A percentile compares a stretch with the other conserved stretches of the same genome.
These are phyloP conservation scores for Eufriesea mexicana DNA, from an alignment of 1,140 invertebrate species.

Conservation along the genomic window DNA sequence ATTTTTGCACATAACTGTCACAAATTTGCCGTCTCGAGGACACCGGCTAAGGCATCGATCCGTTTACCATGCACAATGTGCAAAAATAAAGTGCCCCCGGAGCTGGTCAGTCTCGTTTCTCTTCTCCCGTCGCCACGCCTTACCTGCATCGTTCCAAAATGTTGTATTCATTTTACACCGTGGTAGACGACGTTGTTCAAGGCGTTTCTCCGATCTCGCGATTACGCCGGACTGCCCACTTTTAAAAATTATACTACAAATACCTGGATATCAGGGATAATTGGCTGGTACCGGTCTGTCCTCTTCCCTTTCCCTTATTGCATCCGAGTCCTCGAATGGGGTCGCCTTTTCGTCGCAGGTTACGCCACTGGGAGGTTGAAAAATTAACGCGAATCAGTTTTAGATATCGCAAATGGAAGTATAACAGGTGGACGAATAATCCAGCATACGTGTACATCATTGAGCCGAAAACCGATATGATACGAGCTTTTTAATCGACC, in stretches of 20 bases:
- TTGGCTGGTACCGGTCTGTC: neutral
- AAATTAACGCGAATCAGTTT: too few species aligned
- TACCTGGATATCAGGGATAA: neutral
- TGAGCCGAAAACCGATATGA: too few species aligned
- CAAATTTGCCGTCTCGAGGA: neutral
- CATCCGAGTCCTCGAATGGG: neutral
- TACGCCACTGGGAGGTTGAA: too few species aligned
- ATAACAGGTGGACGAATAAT: too few species aligned
- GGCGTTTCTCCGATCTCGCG: slow-evolving; percentile 12
- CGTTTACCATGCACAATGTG: neutral
- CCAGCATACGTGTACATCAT: too few species aligned
- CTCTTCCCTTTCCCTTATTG: neutral
- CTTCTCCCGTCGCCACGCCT: neutral
- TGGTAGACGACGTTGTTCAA: neutral
- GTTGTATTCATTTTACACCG: slow-evolving; percentile 1
- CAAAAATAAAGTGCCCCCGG: neutral
- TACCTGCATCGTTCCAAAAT: slow-evolving; percentile 7
- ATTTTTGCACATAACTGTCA: neutral
- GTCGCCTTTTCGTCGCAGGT: neutral
- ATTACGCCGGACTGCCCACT: neutral
- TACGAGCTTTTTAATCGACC: too few species aligned
- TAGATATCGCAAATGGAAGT: too few species aligned
- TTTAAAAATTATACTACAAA: slow-evolving; percentile 1
- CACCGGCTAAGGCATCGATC: neutral
- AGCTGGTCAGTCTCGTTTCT: neutral